These are phyloP conservation scores for Phallusia fumigata DNA, from an alignment of 23 tunicate species.

Conservation along the genomic window DNA sequence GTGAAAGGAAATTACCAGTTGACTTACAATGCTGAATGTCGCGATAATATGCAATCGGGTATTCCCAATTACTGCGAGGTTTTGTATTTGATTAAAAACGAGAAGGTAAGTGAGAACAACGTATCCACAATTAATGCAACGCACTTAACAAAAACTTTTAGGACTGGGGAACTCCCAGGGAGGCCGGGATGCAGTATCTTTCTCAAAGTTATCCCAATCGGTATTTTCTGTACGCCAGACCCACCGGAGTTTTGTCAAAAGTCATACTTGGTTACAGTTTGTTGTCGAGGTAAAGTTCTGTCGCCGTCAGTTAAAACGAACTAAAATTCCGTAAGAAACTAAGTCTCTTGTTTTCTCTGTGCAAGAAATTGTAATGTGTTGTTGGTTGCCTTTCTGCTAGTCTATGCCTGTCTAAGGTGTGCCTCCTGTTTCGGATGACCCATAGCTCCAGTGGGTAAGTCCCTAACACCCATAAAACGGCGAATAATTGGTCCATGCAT, in stretches of 20 bases:
- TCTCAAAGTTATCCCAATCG: background rate
- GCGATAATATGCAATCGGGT: background rate
- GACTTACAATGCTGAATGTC: slow-evolving; percentile 3
- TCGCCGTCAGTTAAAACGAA: no score
- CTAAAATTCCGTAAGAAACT: no score
- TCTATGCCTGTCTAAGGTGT: no score
- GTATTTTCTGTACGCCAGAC: background rate
- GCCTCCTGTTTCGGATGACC: no score
- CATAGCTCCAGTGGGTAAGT: no score
- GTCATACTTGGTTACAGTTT: background rate
- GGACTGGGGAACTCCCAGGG: background rate
- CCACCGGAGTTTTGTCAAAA: background rate
- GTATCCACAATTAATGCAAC: background rate
- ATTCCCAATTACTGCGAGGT: background rate
- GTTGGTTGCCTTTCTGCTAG: no score
- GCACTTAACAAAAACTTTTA: background rate
- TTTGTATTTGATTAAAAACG: background rate
- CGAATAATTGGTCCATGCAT: no score
- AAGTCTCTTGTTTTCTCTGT: background rate
- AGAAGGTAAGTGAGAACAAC: background rate
- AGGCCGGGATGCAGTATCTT: background rate
- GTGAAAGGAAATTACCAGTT: background rate
- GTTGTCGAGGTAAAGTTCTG: background rate
- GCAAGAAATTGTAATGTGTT: no score
- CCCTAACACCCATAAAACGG: no score